Evolutionary conservation across 30 jellyfish, hydroid and myxozoan species (phyloP), one percentile per base, ranked within the genome.

Genomic region (Clytia hemisphaerica): DNA sequence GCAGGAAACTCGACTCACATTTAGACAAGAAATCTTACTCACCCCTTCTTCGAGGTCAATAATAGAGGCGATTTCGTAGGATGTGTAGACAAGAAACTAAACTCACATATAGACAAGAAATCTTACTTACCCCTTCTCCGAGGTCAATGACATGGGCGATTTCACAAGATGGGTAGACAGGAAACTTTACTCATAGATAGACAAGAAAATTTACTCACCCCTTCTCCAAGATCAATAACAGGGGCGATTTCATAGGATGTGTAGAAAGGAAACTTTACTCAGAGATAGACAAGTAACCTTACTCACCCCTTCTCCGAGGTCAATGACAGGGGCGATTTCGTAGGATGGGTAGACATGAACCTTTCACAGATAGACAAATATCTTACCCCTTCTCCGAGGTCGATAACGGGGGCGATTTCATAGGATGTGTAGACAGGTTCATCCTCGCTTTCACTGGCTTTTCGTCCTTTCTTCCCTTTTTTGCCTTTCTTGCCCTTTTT

Each of bases 401-500:
- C 81, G 30, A 69, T 75, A 69, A 49, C 54, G 12, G 81, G 54
- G 9, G 78, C 78, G 30, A 69, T 34, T 45, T 69, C 81, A 49
- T 69, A 69, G 9, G 77, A 29, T 21, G 48, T 25, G 21, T 65
- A 45, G 0, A n/a, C 4, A 16, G 73, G 12, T 30, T 69, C 81
- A 18, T 69, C 81, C 9, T 83, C 92, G 58, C 81, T 88, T 28
- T 86, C 96, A 35, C 90, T 86, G 18, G 76, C 75, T 18, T 72
- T 88, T 16, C 68, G 66, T 5, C 48, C 79, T 45, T 77, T 79
- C 75, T 86, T 86, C 5, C 92, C 93, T 78, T 65, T 37, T 16
- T 42, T 35, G 31, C 21, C 65, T 35, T 45, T 65, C 45, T 65
- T 65, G 34, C 24, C 42, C 9, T 30, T 30, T 46, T 46, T 40